Conservation (phyloP, 2,888 invertebrate genomes). For the Bombyx huttoni region DNA sequence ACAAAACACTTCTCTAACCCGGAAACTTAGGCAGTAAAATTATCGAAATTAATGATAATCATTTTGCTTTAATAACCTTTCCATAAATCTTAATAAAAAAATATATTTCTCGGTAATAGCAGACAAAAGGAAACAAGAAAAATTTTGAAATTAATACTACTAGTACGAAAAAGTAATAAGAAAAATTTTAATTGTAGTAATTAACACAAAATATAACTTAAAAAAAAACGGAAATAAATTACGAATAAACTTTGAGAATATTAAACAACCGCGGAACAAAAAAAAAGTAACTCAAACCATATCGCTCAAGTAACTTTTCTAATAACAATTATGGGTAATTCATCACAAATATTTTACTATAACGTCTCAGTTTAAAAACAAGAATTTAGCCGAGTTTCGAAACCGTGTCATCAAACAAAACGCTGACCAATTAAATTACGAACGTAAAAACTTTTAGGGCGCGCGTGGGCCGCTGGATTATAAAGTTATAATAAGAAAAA, state of each 20-base stretch:
- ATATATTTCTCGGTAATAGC: too few species aligned
- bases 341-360: neutral
- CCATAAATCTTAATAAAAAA: too few species aligned
- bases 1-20: too few species aligned
- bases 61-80: too few species aligned
- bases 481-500: neutral
- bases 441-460: neutral
- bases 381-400: neutral
- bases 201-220: neutral
- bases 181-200: neutral
- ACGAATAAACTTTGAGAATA: neutral
- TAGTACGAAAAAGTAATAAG: neutral
- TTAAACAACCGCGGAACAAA: neutral
- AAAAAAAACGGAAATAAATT: too few species aligned
- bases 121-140: constrained; percentile 1
- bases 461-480: neutral
- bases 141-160: neutral
- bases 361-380: neutral
- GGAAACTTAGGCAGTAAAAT: too few species aligned
- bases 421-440: constrained; percentile 1
- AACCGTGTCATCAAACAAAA: neutral
- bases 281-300: neutral
- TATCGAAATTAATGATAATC: too few species aligned
- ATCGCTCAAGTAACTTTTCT: neutral
- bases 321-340: neutral